A percentile compares a stretch with the other conserved stretches of the same genome.
Conservation (phyloP, 2,888 invertebrate genomes). For the Pristionchus entomophagus region DNA sequence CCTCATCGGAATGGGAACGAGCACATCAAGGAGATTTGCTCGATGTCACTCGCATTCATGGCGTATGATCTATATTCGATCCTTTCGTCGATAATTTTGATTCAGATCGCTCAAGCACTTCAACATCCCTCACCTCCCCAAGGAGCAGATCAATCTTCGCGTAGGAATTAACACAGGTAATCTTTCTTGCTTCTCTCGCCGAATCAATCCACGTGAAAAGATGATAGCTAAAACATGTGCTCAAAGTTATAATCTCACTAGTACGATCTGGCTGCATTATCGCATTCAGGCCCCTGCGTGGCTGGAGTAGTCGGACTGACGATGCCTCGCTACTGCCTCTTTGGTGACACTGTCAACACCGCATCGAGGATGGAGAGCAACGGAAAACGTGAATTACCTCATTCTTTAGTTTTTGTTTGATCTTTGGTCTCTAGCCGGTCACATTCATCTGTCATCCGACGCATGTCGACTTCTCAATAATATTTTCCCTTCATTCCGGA, state of each 20-base stretch:
- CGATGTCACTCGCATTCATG: constrained; percentile 26
- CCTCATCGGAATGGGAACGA: constrained; percentile 70
- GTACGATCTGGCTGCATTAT: no score
- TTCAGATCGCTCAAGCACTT: constrained; percentile 57
- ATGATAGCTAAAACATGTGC: no score
- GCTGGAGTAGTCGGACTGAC: constrained; percentile 67
- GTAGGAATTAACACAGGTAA: constrained; percentile 64
- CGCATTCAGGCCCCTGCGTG: constrained; percentile 62
- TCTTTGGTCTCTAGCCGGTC: constrained; percentile 55
- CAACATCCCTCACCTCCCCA: constrained; percentile 70
- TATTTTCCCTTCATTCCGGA: constrained; percentile 57
- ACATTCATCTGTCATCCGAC: constrained; percentile 62
- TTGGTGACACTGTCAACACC: constrained; percentile 68
- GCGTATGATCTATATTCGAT: neutral
- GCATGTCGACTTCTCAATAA: constrained; percentile 55
- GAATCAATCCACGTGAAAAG: no score
- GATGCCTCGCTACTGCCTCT: constrained; percentile 70
- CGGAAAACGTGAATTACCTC: constrained; percentile 57
- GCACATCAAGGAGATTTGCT: constrained; percentile 54
- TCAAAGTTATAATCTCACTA: no score
- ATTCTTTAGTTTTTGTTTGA: neutral
- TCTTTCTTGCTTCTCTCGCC: neutral
- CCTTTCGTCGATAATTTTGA: no score
- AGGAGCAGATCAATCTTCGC: constrained; percentile 65
- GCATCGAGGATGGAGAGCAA: constrained; percentile 68